phyloP scores from a whole-genome alignment of 2,797 vertebrate genomes.

The Labroides dimidiatus region DNA sequence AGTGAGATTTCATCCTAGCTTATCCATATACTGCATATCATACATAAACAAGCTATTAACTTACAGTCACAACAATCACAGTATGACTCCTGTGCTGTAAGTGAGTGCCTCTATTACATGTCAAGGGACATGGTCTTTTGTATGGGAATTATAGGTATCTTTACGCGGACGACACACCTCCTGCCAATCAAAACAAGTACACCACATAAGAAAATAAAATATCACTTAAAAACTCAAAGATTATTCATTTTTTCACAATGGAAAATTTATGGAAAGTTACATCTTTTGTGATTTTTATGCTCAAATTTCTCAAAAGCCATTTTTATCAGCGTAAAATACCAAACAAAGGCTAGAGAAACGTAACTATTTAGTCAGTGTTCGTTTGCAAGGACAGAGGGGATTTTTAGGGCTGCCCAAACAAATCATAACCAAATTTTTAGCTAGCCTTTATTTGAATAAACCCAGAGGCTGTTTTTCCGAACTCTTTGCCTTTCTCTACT shows the following conservation, averaged over 20 bases:
- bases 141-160: not conserved
- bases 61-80: not conserved
- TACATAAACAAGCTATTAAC: not conserved
- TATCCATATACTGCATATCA: not conserved
- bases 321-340: not conserved
- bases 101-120: not conserved
- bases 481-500: not conserved
- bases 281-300: not conserved
- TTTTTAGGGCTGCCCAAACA: not conserved
- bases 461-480: not conserved
- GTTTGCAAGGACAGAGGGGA: not conserved
- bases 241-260: not conserved
- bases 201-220: not conserved
- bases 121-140: not conserved
- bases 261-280: not conserved
- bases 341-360: not conserved
- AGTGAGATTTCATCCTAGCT: too few species aligned
- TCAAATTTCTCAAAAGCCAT: too few species aligned
- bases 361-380: not conserved
- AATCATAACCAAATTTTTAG: not conserved
- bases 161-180: conserved; percentile 18
- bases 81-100: not conserved
- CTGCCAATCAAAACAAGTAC: conserved; percentile 18
- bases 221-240: not conserved
- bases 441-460: not conserved